Evolutionary conservation across 2,113 vertebrate species (phyloP).

Genomic region (Pollachius pollachius): DNA sequence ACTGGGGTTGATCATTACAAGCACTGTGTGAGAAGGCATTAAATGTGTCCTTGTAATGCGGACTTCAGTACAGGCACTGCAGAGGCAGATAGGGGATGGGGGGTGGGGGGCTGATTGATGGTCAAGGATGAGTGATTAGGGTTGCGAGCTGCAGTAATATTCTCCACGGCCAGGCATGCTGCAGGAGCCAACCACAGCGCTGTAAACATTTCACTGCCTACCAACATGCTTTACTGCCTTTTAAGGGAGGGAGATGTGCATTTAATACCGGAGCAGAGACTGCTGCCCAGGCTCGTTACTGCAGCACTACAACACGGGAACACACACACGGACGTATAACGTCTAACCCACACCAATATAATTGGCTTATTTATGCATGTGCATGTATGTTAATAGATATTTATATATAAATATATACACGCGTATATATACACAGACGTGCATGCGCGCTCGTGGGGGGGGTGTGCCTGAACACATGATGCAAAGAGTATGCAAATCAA

Average conservation of each 20-base stretch:
- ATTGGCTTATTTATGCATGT: neutral
- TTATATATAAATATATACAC: neutral
- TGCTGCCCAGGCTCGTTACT: conserved; percentile 57
- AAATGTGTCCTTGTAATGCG: conserved; percentile 56
- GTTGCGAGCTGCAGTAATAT: conserved; percentile 48
- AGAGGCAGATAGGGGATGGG: conserved; percentile 1
- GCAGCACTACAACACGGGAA: conserved; percentile 30
- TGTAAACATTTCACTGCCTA: conserved; percentile 65
- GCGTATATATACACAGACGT: neutral
- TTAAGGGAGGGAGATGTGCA: conserved; percentile 46
- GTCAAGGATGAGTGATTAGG: conserved; percentile 57
- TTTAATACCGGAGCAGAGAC: conserved; percentile 58
- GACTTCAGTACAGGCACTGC: conserved; percentile 31
- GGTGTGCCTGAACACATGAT: too few relatives aligned
- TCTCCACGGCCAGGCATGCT: conserved; percentile 22
- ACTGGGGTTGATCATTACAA: conserved; percentile 49
- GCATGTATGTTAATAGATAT: neutral
- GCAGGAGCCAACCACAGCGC: conserved; percentile 40
- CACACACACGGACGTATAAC: conserved; percentile 25
- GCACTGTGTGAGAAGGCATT: conserved; percentile 39
- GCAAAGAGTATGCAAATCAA: neutral
- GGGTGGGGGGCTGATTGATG: conserved; percentile 52
- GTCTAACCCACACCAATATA: neutral
- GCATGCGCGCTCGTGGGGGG: neutral
- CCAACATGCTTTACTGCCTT: conserved; percentile 56